These are phyloP conservation scores for Yponomeuta plumbellus DNA, from an alignment of 2,888 invertebrate species.

Conservation along the genomic window DNA sequence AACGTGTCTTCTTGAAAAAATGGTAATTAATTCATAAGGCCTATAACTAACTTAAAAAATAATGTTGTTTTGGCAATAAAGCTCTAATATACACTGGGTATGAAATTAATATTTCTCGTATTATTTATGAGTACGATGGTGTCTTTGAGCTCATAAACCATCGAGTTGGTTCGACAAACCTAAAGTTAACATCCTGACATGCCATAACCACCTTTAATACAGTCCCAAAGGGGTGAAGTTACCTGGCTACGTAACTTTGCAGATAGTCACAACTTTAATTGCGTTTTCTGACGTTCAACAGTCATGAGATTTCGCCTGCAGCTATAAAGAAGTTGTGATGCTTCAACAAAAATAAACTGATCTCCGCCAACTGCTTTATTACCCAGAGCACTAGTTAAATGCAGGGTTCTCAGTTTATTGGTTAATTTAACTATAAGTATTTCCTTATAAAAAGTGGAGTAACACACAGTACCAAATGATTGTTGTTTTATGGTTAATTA, in stretches of 20 bases:
- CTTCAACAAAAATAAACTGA: conserved; percentile 9
- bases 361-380: neutral
- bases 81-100: neutral
- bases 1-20: conserved; percentile 31
- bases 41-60: conserved; percentile 11
- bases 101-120: conserved; percentile 2
- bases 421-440: neutral
- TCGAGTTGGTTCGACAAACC: conserved; percentile 15
- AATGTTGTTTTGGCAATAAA: neutral
- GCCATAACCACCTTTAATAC: neutral
- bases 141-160: neutral
- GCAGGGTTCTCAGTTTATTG: neutral
- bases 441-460: neutral
- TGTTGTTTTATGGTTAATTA: neutral
- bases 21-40: conserved; percentile 24
- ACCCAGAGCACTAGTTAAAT: conserved; percentile 29
- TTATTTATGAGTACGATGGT: neutral
- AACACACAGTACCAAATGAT: conserved; percentile 1
- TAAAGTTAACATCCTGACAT: neutral
- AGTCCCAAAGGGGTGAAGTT: neutral
- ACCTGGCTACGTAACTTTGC: neutral
- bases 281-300: conserved; percentile 40
- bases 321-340: conserved; percentile 38
- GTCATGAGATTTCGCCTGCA: conserved; percentile 56
- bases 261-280: conserved; percentile 23